Base-by-base conservation (phyloP, 2,113 vertebrate species). In the Ondatra zibethicus region DNA sequence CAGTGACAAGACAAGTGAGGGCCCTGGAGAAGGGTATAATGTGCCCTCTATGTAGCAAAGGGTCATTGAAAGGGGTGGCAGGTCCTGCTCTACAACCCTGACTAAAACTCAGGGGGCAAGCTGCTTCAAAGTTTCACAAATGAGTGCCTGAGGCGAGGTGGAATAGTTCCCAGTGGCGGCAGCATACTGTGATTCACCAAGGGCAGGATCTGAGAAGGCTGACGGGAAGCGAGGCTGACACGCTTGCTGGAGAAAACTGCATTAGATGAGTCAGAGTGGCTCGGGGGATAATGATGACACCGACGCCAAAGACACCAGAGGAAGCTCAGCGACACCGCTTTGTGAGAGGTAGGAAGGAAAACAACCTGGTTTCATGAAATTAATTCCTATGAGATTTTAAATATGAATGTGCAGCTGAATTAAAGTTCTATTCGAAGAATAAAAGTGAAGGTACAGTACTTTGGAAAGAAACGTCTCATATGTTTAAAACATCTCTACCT, bases 321-420 rank as follows among this genome's bases (percentile, higher is more conserved):
- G 42, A 85, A 65, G 89, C 82, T 61, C 36, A 27, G 27, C 1
- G 13, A 72, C 1, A 21, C 12, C 45, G 92, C 96, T 70, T 25
- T 52, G 9, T 68, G 95, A 93, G 36, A 94, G 68, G 92, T 4
- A 31, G 72, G 70, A 11, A 77, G 95, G 63, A 86, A 89, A 93
- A 89, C 87, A 93, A 73, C 55, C 82, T 66, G 13, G 27, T 52
- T 25, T 89, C 78, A 6, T 0, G 13, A 92, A 95, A 95, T 94
- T 84, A 88, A 96, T 88, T 70, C 93, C 76, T 66, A 92, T 23
- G 96, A 93, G 89, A 80, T 72, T 95, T 96, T 97, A 98, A 97
- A 97, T 94, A 96, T 92, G 88, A 94, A 96, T 92, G 96, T 27
- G 55, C 76, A 76, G 87, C 84, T 80, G 58, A 94, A 95, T 94